phyloP scores from a whole-genome alignment of 2,797 vertebrate genomes.

The Ctenosaura bakeri region DNA sequence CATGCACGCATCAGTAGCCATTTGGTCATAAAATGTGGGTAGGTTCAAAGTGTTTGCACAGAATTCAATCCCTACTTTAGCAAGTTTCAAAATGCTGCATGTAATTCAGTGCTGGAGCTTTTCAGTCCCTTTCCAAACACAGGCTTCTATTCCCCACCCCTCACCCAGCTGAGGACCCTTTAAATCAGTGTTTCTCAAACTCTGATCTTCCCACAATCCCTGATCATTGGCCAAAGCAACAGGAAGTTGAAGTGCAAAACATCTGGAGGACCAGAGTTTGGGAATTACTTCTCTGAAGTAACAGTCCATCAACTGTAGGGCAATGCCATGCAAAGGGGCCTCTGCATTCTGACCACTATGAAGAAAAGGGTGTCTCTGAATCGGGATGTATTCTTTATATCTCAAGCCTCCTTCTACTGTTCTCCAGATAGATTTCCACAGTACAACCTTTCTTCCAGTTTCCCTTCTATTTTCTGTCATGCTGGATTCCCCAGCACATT shows the following conservation, averaged over 20 bases:
- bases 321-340: neutral
- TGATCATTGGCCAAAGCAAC: too few species aligned
- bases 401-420: neutral
- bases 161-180: too few species aligned
- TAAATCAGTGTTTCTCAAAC: too few species aligned
- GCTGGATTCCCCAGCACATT: slow-evolving; percentile 3
- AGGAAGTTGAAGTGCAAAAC: too few species aligned
- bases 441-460: neutral
- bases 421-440: neutral
- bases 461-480: neutral
- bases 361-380: neutral
- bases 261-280: too few species aligned
- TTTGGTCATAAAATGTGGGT: neutral
- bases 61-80: neutral
- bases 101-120: neutral
- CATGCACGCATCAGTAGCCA: neutral
- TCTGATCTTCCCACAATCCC: too few species aligned
- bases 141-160: neutral
- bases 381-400: too few species aligned
- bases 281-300: too few species aligned
- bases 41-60: too few species aligned
- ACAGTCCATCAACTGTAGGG: neutral
- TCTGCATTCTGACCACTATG: neutral
- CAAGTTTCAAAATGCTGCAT: neutral
- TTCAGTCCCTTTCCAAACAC: neutral